A percentile compares a stretch with the other conserved stretches of the same genome.
Conservation (phyloP, 2,888 invertebrate genomes). For the Aphodius sticticus region DNA sequence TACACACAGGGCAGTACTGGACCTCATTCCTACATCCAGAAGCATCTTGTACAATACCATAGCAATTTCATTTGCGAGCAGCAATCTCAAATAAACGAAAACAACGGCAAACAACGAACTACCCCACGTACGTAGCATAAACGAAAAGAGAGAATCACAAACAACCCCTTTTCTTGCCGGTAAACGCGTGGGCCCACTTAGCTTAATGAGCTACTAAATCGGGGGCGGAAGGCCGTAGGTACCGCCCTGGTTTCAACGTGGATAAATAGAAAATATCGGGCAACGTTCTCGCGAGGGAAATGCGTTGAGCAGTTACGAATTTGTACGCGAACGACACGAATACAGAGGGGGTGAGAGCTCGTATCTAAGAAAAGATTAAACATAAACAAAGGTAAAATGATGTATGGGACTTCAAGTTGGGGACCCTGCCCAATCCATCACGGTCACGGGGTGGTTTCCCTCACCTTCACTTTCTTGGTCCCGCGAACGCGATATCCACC, state of each 20-base stretch:
- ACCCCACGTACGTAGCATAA: no score
- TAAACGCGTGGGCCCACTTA: neutral
- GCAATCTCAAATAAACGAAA: no score
- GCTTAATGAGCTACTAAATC: neutral
- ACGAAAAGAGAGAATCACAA: no score
- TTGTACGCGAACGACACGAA: constrained; percentile 43
- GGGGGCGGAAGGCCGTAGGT: neutral
- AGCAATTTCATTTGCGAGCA: no score
- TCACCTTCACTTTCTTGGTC: constrained; percentile 4
- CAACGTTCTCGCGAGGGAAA: neutral
- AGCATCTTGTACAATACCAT: no score
- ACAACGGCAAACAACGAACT: no score
- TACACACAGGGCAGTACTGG: no score
- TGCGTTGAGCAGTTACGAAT: constrained; percentile 47
- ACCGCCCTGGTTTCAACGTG: neutral
- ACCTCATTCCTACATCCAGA: no score
- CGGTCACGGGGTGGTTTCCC: constrained; percentile 44
- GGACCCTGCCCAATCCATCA: constrained; percentile 55
- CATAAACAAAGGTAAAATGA: constrained; percentile 60
- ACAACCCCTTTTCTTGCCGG: neutral
- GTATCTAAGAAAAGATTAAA: constrained; percentile 57
- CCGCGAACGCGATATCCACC: constrained; percentile 13
- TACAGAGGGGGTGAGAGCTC: constrained; percentile 36
- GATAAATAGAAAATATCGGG: neutral
- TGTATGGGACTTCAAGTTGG: constrained; percentile 56